Conservation (phyloP, 2,797 vertebrate species). For the Sebastes miniatus region DNA sequence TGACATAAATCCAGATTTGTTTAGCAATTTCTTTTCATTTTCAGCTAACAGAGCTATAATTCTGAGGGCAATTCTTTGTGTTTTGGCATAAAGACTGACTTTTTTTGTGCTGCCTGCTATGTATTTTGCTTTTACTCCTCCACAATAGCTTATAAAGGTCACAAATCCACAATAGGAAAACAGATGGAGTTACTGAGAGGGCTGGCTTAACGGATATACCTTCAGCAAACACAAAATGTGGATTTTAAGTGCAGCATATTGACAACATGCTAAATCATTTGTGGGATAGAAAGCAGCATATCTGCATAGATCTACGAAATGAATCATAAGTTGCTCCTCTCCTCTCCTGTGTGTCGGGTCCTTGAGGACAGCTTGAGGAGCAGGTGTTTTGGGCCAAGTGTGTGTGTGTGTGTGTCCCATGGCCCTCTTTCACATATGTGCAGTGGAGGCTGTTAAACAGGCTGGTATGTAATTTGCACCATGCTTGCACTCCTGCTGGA, state of each 20-base stretch:
- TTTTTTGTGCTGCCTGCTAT: not conserved
- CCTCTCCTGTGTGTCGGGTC: not conserved
- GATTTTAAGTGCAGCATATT: not conserved
- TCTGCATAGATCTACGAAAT: not conserved
- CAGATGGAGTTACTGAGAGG: not conserved
- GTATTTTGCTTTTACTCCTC: constrained; percentile 2
- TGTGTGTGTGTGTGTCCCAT: not conserved
- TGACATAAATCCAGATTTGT: not conserved
- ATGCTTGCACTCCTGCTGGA: not conserved
- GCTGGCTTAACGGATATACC: not conserved
- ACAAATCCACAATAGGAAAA: not conserved
- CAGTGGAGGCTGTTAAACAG: constrained; percentile 36
- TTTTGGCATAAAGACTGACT: not conserved
- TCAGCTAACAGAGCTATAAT: not conserved
- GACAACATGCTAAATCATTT: not conserved
- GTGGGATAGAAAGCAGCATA: too few relatives aligned
- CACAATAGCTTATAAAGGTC: not conserved
- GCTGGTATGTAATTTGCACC: constrained; percentile 47
- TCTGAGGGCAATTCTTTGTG: not conserved
- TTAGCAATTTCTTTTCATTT: not conserved
- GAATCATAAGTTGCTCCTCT: not conserved
- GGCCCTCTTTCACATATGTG: constrained; percentile 55
- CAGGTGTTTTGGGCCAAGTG: constrained; percentile 68
- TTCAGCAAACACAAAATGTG: not conserved
- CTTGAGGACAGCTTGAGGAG: constrained; percentile 68